Evolutionary conservation across 2,888 invertebrate species (phyloP).

Genomic region (Sphaerophoria rueppellii): DNA sequence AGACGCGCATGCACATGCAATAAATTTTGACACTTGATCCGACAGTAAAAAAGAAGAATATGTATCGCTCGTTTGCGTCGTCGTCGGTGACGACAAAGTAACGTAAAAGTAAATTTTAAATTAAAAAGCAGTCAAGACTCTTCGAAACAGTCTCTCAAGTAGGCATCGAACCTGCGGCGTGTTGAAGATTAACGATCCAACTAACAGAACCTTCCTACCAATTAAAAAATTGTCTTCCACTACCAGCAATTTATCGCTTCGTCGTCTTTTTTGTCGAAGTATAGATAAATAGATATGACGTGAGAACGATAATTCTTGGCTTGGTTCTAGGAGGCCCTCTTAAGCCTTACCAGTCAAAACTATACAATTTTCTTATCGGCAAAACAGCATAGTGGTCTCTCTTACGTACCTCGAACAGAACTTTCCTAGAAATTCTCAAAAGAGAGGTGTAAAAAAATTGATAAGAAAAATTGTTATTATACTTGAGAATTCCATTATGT

Average conservation of each 20-base stretch:
- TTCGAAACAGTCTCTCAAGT: neutral
- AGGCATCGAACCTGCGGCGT: neutral
- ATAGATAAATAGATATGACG: conserved; percentile 22
- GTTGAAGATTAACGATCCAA: conserved; percentile 3
- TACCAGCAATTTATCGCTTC: conserved; percentile 11
- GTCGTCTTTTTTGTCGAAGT: neutral
- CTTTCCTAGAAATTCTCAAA: neutral
- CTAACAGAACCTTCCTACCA: conserved; percentile 16
- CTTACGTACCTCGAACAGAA: neutral
- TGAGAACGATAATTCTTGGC: neutral
- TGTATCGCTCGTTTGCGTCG: neutral
- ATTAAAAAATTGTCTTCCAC: conserved; percentile 29
- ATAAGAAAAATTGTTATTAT: conserved; percentile 3
- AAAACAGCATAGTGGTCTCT: too few relatives aligned
- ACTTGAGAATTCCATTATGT: conserved; percentile 27
- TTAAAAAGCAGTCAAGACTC: neutral
- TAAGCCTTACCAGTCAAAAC: neutral
- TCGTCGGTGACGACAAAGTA: too few relatives aligned
- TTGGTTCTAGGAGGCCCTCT: neutral
- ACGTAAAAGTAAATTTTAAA: neutral
- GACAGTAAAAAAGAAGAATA: neutral
- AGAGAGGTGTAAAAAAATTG: neutral
- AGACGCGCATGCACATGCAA: neutral
- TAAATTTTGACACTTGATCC: neutral
- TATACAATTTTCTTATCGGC: too few relatives aligned